phyloP scores from a whole-genome alignment of 2,113 vertebrate species.

The Miniopterus natalensis region DNA sequence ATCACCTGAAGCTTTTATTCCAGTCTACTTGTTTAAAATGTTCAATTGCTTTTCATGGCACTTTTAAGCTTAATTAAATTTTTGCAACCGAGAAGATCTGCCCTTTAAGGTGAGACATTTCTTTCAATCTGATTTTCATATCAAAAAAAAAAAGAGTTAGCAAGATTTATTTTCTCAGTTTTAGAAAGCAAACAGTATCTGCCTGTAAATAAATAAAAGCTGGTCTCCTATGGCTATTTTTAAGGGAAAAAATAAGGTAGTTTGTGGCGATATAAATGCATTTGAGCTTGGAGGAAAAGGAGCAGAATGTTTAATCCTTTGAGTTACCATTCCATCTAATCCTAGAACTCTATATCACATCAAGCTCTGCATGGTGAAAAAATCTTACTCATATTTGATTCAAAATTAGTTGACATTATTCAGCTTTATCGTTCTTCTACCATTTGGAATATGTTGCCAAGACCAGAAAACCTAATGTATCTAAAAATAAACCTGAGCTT shows the following conservation, averaged over 20 bases:
- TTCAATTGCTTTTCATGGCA: constrained; percentile 62
- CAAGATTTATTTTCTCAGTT: constrained; percentile 41
- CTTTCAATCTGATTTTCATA: constrained; percentile 56
- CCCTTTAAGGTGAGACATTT: constrained; percentile 38
- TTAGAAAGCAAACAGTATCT: constrained; percentile 39
- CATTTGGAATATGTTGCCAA: background rate
- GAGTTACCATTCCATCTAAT: background rate
- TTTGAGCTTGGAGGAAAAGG: background rate
- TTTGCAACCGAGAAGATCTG: constrained; percentile 8
- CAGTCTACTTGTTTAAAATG: constrained; percentile 46
- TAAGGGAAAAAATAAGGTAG: background rate
- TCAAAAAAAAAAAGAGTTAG: background rate
- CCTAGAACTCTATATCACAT: background rate
- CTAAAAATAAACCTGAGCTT: constrained; percentile 31
- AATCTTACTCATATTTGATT: constrained; percentile 16
- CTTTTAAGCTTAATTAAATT: constrained; percentile 75
- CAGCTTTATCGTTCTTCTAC: constrained; percentile 23
- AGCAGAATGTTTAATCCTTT: background rate
- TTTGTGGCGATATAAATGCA: background rate
- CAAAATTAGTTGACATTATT: constrained; percentile 57
- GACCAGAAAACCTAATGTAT: background rate
- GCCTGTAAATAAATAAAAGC: background rate
- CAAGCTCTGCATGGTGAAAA: constrained; percentile 28
- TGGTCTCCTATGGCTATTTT: constrained; percentile 2
- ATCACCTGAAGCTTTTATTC: constrained; percentile 60